These are phyloP conservation scores for Psophia crepitans DNA, from an alignment of 2,113 vertebrate species.

Conservation along the genomic window DNA sequence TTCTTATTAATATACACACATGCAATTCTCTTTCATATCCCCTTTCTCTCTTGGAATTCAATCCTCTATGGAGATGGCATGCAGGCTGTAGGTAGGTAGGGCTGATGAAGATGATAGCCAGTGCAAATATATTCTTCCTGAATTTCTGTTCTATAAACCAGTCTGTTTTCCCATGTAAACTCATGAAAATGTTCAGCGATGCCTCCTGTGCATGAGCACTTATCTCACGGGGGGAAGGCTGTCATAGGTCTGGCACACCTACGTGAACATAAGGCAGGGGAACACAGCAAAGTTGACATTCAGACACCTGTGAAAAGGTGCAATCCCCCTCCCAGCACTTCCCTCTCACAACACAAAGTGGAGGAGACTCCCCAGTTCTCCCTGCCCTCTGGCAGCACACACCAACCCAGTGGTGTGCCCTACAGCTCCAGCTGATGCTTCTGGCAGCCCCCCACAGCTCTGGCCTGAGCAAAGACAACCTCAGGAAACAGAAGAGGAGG, in stretches of 20 bases:
- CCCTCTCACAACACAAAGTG: background rate
- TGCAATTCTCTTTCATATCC: background rate
- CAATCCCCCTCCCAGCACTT: no score
- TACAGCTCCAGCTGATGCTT: background rate
- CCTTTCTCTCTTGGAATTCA: background rate
- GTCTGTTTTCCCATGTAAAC: background rate
- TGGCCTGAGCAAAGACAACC: background rate
- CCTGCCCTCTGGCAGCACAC: background rate
- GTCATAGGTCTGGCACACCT: background rate
- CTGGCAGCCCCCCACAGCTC: background rate
- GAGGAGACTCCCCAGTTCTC: background rate
- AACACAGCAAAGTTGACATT: background rate
- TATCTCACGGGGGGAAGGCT: background rate
- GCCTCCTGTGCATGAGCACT: background rate
- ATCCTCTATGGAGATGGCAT: background rate
- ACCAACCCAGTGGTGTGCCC: background rate
- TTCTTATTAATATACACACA: background rate
- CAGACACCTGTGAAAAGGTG: background rate
- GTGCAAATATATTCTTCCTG: background rate
- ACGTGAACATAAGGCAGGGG: background rate
- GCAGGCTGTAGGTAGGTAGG: background rate
- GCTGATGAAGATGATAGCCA: background rate
- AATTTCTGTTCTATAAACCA: background rate
- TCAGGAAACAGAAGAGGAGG: background rate
- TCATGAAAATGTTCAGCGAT: background rate